These are phyloP conservation scores for Actinemys pallida DNA, from an alignment of 2,113 vertebrate species.

Conservation along the genomic window DNA sequence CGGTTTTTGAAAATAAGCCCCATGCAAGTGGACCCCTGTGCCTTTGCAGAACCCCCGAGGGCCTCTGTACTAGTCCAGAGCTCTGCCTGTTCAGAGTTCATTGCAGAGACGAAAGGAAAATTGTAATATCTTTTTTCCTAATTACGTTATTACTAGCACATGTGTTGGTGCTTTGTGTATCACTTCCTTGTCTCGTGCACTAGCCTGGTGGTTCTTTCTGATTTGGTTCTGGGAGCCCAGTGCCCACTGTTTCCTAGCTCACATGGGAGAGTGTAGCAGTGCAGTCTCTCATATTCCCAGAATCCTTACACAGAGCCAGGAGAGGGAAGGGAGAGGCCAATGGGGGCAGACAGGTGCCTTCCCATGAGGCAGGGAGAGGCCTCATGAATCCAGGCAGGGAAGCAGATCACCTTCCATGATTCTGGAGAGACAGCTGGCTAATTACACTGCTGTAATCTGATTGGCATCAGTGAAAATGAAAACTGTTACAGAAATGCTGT, in stretches of 20 bases:
- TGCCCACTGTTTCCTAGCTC: not conserved
- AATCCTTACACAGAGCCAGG: not conserved
- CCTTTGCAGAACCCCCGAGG: not conserved
- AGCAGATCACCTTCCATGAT: not conserved
- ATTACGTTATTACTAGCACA: not conserved
- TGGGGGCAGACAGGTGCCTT: not conserved
- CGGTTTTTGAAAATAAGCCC: too few relatives aligned
- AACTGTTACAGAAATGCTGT: not conserved
- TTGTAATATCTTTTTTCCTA: not conserved
- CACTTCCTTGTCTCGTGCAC: not conserved
- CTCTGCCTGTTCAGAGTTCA: too few relatives aligned
- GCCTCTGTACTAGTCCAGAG: too few relatives aligned
- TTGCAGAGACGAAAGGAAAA: accelerated
- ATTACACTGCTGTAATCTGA: not conserved
- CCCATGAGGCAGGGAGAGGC: accelerated
- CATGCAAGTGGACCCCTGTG: accelerated
- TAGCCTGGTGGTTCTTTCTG: not conserved
- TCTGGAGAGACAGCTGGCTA: not conserved
- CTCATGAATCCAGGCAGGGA: not conserved
- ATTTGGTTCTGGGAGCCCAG: not conserved
- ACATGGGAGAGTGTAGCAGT: accelerated
- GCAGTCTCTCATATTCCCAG: not conserved
- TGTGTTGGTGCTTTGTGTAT: not conserved
- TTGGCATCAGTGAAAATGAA: not conserved
- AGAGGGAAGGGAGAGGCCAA: not conserved